A percentile compares a stretch with the other conserved stretches of the same genome.
Conservation (phyloP, 2,797 vertebrate genomes). For the Xerus rutilus region DNA sequence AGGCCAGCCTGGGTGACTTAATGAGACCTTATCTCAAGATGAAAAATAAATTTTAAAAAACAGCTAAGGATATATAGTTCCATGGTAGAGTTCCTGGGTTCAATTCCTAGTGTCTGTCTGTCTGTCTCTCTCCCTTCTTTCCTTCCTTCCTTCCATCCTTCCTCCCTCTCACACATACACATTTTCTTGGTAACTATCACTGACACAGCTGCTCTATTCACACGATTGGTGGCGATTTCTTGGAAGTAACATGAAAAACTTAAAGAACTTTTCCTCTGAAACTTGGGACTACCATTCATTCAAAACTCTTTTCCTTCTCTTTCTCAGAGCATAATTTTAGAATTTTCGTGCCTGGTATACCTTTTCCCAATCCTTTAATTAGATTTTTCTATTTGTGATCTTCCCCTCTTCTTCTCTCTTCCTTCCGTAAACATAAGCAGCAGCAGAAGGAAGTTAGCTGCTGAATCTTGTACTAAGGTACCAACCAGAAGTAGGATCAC, state of each 20-base stretch:
- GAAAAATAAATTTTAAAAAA: no score
- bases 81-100: no score
- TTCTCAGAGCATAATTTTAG: background rate
- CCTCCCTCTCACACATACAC: no score
- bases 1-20: no score
- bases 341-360: background rate
- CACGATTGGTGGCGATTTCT: background rate
- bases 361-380: conserved; percentile 35
- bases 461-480: background rate
- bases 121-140: no score
- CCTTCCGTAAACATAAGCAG: background rate
- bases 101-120: no score
- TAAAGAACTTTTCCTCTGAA: conserved; percentile 44
- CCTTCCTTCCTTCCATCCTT: no score
- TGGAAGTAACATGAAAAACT: background rate
- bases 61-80: no score
- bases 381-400: background rate
- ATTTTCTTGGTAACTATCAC: background rate
- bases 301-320: background rate
- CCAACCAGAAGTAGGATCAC: background rate
- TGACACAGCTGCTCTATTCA: background rate
- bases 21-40: no score
- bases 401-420: background rate
- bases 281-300: background rate
- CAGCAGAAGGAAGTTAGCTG: background rate